Evolutionary conservation across 2,113 vertebrate species (phyloP).

Genomic region (Coracopsis vasa): DNA sequence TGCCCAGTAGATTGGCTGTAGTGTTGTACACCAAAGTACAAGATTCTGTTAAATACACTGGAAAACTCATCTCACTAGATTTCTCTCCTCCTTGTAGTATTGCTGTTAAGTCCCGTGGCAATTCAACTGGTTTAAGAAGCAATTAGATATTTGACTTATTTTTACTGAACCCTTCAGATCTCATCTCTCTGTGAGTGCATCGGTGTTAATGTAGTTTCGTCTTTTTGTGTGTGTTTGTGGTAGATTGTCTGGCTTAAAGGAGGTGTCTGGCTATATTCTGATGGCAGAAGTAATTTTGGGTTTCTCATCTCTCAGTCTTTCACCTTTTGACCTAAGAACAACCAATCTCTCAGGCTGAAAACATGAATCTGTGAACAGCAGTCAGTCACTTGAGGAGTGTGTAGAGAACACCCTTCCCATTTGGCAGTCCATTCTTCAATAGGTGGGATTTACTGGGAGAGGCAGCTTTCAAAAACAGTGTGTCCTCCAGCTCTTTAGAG

Average conservation of each 20-base stretch:
- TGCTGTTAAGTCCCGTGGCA: not conserved
- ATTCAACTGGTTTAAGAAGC: not conserved
- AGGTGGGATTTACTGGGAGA: not conserved
- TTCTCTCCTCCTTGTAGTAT: not conserved
- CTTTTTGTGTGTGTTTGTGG: not conserved
- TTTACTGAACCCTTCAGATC: not conserved
- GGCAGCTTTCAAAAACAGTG: not conserved
- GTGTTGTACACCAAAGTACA: not conserved
- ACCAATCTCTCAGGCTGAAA: not conserved
- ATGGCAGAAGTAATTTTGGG: not conserved
- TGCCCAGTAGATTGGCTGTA: not conserved
- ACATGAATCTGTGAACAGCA: not conserved
- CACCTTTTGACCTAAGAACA: not conserved
- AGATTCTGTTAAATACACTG: not conserved
- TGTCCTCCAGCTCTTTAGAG: not conserved
- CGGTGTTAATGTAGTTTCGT: not conserved
- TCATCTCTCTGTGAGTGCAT: not conserved
- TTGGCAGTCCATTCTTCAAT: not conserved
- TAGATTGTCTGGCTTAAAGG: not conserved
- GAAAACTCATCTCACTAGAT: not conserved
- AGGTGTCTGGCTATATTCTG: not conserved
- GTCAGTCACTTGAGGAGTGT: not conserved
- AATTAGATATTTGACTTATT: not conserved
- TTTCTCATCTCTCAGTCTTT: not conserved
- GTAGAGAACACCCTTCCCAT: not conserved